Conservation (phyloP, 1,140 invertebrate species). For the Drosophila willistoni region DNA sequence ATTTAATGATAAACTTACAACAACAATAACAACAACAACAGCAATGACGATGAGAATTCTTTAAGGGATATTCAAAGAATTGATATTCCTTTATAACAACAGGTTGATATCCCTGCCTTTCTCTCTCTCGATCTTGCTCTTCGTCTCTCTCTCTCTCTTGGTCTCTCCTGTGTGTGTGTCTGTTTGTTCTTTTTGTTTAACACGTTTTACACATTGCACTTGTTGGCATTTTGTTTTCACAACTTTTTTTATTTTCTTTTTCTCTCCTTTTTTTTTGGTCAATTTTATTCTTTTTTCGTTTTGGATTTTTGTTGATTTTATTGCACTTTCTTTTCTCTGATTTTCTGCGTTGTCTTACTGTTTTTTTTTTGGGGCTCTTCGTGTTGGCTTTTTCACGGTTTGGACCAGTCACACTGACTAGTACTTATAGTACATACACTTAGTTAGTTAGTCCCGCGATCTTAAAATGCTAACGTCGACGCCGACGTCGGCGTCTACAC, state of each 20-base stretch:
- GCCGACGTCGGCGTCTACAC: constrained; percentile 49
- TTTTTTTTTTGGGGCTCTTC: constrained; percentile 7
- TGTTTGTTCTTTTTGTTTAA: constrained; percentile 36
- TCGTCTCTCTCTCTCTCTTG: constrained; percentile 33
- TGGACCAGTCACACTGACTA: constrained; percentile 57
- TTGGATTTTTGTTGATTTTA: constrained; percentile 45
- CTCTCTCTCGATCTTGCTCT: constrained; percentile 13
- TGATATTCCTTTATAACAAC: constrained; percentile 26
- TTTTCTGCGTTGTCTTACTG: constrained; percentile 32
- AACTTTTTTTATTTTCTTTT: constrained; percentile 22
- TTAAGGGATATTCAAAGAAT: constrained; percentile 50
- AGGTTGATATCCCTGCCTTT: constrained; percentile 28
- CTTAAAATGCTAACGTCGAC: constrained; percentile 60
- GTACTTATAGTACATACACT: constrained; percentile 14
- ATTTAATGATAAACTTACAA: constrained; percentile 54
- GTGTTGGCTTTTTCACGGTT: constrained; percentile 24
- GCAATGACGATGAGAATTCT: constrained; percentile 19
- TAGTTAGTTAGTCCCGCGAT: constrained; percentile 53
- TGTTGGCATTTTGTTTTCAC: constrained; percentile 50
- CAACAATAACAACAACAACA: constrained; percentile 47
- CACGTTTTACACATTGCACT: constrained; percentile 72
- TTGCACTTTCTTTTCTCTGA: constrained; percentile 73
- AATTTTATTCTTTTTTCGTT: constrained; percentile 21
- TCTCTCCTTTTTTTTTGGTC: neutral
- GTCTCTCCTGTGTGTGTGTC: constrained; percentile 11